phyloP scores from a whole-genome alignment of 2,113 vertebrate genomes.

The Pseudopodoces humilis region DNA sequence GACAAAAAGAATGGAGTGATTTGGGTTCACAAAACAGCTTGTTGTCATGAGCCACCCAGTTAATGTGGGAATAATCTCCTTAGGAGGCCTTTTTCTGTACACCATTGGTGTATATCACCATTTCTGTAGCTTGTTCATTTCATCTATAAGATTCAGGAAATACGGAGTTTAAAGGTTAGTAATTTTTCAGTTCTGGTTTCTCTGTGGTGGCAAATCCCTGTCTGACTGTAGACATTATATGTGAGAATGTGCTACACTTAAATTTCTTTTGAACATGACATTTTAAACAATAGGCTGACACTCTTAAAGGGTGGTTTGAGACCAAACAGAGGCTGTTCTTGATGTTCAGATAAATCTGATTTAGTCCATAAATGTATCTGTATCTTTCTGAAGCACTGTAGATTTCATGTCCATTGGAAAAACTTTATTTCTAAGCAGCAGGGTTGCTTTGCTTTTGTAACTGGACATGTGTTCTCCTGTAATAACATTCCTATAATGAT shows the following conservation, averaged over 20 bases:
- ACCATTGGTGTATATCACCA: accelerated
- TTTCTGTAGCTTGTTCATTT: neutral
- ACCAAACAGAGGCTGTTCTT: neutral
- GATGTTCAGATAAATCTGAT: neutral
- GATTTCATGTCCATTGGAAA: neutral
- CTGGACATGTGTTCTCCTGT: neutral
- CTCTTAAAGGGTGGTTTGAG: neutral
- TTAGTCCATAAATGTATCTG: neutral
- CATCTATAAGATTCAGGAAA: neutral
- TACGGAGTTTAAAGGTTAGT: neutral
- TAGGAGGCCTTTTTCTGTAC: neutral
- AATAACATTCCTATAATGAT: neutral
- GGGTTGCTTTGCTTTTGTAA: neutral
- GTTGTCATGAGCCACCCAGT: neutral
- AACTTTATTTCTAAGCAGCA: neutral
- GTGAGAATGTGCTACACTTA: neutral
- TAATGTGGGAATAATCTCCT: neutral
- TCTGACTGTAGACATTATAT: neutral
- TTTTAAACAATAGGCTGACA: neutral
- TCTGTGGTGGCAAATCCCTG: neutral
- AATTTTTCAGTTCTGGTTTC: neutral
- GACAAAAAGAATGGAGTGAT: neutral
- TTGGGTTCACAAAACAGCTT: neutral
- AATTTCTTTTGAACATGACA: neutral
- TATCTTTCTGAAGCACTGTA: neutral